Evolutionary conservation across 2,797 vertebrate species (phyloP).

Genomic region (Falco biarmicus): DNA sequence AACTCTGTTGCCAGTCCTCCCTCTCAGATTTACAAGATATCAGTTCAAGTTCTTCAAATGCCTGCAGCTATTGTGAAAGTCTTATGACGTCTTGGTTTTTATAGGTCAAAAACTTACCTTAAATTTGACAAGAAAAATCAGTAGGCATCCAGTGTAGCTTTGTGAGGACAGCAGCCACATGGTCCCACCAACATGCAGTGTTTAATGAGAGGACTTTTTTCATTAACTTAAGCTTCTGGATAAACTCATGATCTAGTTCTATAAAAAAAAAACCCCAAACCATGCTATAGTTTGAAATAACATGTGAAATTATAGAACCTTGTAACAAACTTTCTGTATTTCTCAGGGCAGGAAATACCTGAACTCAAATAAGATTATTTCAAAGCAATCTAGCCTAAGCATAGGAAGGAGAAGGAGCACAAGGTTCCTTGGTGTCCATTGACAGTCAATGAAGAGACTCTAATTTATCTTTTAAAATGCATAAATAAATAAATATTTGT

Average conservation of each 20-base stretch:
- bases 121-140: constrained; percentile 54
- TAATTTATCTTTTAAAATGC: neutral
- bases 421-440: neutral
- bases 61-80: constrained; percentile 34
- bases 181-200: neutral
- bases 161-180: neutral
- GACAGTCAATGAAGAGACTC: neutral
- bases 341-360: neutral
- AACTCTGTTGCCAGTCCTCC: neutral
- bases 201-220: neutral
- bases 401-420: neutral
- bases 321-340: neutral
- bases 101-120: constrained; percentile 39
- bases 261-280: neutral
- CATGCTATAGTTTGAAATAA: neutral
- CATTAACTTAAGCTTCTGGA: neutral
- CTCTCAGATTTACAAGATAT: constrained; percentile 12
- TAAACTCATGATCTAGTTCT: neutral
- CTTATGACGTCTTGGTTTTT: constrained; percentile 32
- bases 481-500: neutral
- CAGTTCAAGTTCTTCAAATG: neutral
- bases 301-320: neutral
- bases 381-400: neutral
- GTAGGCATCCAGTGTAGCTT: neutral
- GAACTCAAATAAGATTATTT: neutral